These are phyloP conservation scores for Campoplex nolae DNA, from an alignment of 2,888 invertebrate species.

Conservation along the genomic window DNA sequence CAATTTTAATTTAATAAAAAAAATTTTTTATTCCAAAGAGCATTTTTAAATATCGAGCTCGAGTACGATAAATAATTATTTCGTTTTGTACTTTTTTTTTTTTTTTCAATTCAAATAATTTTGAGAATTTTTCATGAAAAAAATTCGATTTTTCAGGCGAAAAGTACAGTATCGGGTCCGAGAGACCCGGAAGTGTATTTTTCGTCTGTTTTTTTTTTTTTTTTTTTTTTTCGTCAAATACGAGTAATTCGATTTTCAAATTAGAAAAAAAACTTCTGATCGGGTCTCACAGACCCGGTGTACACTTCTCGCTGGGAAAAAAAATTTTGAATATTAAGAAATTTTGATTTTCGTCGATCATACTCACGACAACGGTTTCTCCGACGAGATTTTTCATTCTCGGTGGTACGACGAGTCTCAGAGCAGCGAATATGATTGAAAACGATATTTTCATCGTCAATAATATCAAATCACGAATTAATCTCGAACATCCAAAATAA, in stretches of 20 bases:
- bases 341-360: neutral
- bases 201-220: too few species aligned
- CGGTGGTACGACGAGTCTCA: conserved; percentile 82
- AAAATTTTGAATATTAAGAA: neutral
- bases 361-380: conserved; percentile 84
- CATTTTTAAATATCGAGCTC: too few species aligned
- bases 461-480: conserved; percentile 73
- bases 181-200: neutral
- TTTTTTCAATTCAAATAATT: too few species aligned
- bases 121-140: too few species aligned
- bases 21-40: too few species aligned
- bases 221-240: too few species aligned
- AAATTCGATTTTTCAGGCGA: neutral
- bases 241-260: too few species aligned
- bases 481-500: conserved; percentile 38
- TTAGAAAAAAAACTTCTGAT: neutral
- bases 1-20: too few species aligned
- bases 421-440: conserved; percentile 77
- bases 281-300: conserved; percentile 2
- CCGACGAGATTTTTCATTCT: conserved; percentile 83
- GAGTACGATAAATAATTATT: too few species aligned
- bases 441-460: conserved; percentile 75
- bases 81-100: too few species aligned
- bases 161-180: neutral
- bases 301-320: neutral